Evolutionary conservation across 2,888 invertebrate species (phyloP).

Genomic region (Acleris sparsana): DNA sequence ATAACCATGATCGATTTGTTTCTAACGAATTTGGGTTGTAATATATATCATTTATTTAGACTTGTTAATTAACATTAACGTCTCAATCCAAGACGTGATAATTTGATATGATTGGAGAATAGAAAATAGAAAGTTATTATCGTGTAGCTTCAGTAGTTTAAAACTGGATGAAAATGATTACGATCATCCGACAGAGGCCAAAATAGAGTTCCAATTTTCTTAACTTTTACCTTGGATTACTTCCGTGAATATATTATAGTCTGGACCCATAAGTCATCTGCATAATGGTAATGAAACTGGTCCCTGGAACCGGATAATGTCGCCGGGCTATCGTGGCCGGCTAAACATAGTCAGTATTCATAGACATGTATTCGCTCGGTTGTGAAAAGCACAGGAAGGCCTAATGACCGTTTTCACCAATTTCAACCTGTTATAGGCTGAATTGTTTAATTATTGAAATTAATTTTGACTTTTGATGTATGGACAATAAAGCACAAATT

Average conservation of each 20-base stretch:
- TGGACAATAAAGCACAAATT: too few relatives aligned
- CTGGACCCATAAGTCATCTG: slow-evolving; percentile 27
- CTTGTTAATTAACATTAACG: slow-evolving; percentile 20
- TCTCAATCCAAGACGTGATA: slow-evolving; percentile 17
- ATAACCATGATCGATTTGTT: slow-evolving; percentile 29
- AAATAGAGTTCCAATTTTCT: slow-evolving; percentile 23
- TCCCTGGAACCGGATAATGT: slow-evolving; percentile 23
- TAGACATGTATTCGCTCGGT: too few relatives aligned
- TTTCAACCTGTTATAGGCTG: too few relatives aligned
- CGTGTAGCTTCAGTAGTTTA: background rate
- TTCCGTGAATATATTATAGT: slow-evolving; percentile 15
- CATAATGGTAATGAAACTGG: slow-evolving; percentile 29
- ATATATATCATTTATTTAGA: slow-evolving; percentile 17
- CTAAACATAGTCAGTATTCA: too few relatives aligned
- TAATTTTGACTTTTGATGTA: too few relatives aligned
- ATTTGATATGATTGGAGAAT: slow-evolving; percentile 23
- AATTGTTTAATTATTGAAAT: too few relatives aligned
- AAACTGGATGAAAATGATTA: slow-evolving; percentile 15
- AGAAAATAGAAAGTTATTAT: slow-evolving; percentile 24
- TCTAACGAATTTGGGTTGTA: slow-evolving; percentile 7
- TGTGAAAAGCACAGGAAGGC: background rate
- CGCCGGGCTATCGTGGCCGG: background rate
- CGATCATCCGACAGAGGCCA: background rate
- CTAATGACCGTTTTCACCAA: slow-evolving; percentile 6
- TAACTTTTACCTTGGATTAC: slow-evolving; percentile 14